Conservation (phyloP, 2,113 vertebrate species). For the Hydrolagus affinis region DNA sequence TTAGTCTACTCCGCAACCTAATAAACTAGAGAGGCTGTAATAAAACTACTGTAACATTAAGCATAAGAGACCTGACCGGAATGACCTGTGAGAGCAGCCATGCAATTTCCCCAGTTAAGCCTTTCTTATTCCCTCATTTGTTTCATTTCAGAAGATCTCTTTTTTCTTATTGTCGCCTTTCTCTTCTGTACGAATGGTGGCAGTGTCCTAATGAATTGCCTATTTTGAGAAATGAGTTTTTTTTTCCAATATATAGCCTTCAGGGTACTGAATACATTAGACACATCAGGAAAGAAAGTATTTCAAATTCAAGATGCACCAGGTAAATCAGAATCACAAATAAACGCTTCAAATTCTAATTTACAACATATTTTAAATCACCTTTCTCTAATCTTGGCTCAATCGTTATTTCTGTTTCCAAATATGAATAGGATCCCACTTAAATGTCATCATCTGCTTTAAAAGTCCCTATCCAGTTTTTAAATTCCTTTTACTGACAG, state of each 20-base stretch:
- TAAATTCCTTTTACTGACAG: background rate
- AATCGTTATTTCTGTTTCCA: background rate
- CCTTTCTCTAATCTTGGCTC: background rate
- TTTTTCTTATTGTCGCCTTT: constrained; percentile 56
- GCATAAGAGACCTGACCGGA: constrained; percentile 59
- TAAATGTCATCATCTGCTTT: background rate
- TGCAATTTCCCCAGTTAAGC: constrained; percentile 54
- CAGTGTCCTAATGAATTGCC: constrained; percentile 58
- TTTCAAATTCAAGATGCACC: constrained; percentile 8
- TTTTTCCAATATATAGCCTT: constrained; percentile 60
- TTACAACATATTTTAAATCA: background rate
- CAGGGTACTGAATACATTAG: constrained; percentile 50
- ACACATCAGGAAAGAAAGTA: background rate
- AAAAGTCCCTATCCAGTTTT: background rate
- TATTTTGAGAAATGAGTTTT: constrained; percentile 63
- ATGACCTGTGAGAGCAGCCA: constrained; percentile 49
- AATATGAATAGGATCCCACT: background rate
- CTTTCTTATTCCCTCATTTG: constrained; percentile 57
- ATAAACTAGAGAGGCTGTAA: constrained; percentile 47
- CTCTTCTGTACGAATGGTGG: constrained; percentile 53
- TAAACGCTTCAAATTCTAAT: background rate
- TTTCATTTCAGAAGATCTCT: constrained; percentile 59
- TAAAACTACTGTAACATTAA: constrained; percentile 62
- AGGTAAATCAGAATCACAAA: background rate
- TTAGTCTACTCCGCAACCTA: constrained; percentile 51